Evolutionary conservation across 2,888 invertebrate species (phyloP), one percentile per base, ranked within the genome.

Genomic region (Cephonodes hylas): DNA sequence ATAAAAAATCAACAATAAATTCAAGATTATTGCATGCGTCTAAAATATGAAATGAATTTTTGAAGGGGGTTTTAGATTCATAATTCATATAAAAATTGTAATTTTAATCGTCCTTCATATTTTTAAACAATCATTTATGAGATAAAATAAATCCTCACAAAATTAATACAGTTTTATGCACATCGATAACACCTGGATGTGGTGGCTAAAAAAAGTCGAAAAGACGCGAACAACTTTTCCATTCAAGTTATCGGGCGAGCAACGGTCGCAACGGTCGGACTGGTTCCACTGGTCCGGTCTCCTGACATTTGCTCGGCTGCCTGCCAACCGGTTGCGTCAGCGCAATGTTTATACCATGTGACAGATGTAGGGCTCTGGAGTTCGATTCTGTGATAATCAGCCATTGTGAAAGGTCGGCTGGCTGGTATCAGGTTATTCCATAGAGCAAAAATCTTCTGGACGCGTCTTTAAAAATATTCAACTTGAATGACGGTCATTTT

Each of bases 291-390:
- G 48, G 59, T 46, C 59, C 34, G 22, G n/a, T n/a, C n/a, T n/a
- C 31, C 13, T 60, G 60, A 67, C 67, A 67, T 69, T 69, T 64
- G 38, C 63, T 60, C 58, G 34, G 22, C 58, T 53, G 58, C 42
- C 63, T 34, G 27, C 57, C 46, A 62, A 61, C 64, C 34, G 42
- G 64, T 69, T 67, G 66, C 67, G 66, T 66, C 67, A 67, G 62
- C 25, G 5, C 31, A 56, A 27, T 53, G 53, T 53, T 53, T 53
- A 53, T 53, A 53, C 53, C 27, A 27, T 20, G n/a, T 61, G 62
- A 63, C 63, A 63, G 61, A 61, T 61, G 63, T 58, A 58, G 63
- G 58, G 63, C 61, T 61, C 8, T 53, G 58, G 58, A 53, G 44
- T 59, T 60, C 45, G 63, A 59, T 60, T 60, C 44, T 62, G 48